phyloP scores from a whole-genome alignment of 2,113 vertebrate genomes.

The Nannobrachium achirus region DNA sequence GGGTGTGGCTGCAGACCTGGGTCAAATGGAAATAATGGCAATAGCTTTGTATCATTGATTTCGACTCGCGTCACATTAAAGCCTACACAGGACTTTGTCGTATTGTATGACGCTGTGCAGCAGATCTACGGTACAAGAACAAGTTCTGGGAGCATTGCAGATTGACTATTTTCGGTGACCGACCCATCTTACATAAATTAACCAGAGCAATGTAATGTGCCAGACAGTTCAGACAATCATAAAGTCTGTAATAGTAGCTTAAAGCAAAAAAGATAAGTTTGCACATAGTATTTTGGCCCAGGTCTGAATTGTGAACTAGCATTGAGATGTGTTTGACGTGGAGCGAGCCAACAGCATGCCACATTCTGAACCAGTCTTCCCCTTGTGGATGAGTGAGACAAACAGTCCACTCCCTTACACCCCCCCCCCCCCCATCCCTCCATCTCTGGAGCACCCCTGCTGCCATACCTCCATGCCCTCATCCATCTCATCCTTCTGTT shows the following conservation, averaged over 20 bases:
- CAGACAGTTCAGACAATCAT: too few relatives aligned
- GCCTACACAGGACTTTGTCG: too few relatives aligned
- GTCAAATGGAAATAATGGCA: too few relatives aligned
- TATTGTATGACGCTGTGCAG: too few relatives aligned
- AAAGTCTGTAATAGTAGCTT: not conserved
- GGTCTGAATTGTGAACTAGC: constrained; percentile 53
- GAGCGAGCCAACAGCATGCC: constrained; percentile 52
- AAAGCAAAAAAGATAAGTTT: not conserved
- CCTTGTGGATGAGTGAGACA: constrained; percentile 47
- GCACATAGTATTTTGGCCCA: constrained; percentile 46
- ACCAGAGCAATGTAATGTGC: too few relatives aligned
- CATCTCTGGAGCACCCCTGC: constrained; percentile 14
- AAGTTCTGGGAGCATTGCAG: too few relatives aligned
- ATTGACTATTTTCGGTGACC: too few relatives aligned
- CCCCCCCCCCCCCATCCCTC: constrained; percentile 18
- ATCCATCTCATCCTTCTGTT: too few relatives aligned
- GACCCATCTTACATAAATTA: too few relatives aligned
- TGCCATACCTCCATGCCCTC: not conserved
- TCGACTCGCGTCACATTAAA: too few relatives aligned
- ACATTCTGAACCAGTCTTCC: constrained; percentile 44
- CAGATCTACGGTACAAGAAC: too few relatives aligned
- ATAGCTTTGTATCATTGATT: too few relatives aligned
- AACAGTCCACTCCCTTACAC: constrained; percentile 38
- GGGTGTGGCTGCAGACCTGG: constrained; percentile 12
- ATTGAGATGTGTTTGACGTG: constrained; percentile 38